These are phyloP conservation scores for Cryptoblepharus egeriae DNA, from an alignment of 2,797 vertebrate species.

Conservation along the genomic window DNA sequence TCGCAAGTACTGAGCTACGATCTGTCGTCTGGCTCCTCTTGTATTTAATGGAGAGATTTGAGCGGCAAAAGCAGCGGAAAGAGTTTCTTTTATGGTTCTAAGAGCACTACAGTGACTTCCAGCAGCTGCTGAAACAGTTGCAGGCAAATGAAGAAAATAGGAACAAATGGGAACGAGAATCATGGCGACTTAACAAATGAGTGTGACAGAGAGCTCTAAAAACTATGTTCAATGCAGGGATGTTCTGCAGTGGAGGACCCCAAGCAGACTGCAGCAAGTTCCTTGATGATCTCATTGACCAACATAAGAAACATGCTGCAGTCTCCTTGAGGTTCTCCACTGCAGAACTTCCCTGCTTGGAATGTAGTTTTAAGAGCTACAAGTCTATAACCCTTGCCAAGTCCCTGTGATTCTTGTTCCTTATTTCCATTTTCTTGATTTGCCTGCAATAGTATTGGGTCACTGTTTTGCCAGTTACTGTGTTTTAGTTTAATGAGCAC, in stretches of 20 bases:
- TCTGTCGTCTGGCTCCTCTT: not conserved
- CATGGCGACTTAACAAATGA: not conserved
- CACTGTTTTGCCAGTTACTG: not conserved
- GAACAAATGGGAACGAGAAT: not conserved
- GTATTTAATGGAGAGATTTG: not conserved
- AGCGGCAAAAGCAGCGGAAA: not conserved
- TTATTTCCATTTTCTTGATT: too few relatives aligned
- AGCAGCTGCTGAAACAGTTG: not conserved
- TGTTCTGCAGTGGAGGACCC: not conserved
- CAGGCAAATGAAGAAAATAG: not conserved
- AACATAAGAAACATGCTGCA: not conserved
- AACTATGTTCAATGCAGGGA: not conserved
- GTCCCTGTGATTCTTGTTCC: too few relatives aligned
- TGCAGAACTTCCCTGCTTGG: too few relatives aligned
- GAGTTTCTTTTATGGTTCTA: not conserved
- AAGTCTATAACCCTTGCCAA: too few relatives aligned
- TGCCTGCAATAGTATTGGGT: too few relatives aligned
- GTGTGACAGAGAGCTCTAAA: not conserved
- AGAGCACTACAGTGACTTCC: not conserved
- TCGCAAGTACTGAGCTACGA: not conserved
- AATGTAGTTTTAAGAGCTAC: too few relatives aligned
- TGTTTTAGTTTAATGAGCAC: not conserved
- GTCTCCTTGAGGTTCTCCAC: too few relatives aligned
- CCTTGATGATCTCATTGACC: not conserved
- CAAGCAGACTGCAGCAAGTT: not conserved